Percentiles rank a stretch among this genome's conserved stretches.
Evolutionary conservation across 64 coral and sea anemone genomes (phyloP).

Genomic region (Cladopsammia gracilis): DNA sequence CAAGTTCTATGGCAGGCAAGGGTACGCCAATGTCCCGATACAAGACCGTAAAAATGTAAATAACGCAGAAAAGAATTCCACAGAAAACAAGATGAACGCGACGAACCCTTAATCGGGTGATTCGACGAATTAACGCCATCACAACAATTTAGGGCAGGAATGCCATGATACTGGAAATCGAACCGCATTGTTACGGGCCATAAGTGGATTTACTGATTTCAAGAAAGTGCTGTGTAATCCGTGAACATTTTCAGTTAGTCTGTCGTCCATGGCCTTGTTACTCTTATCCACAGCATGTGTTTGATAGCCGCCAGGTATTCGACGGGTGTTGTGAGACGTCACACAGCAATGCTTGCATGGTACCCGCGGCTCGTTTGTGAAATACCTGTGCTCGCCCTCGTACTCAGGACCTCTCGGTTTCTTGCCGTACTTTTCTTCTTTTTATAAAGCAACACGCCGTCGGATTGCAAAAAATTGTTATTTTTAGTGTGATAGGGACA

Average conservation of each 20-base stretch:
- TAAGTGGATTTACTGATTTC: background rate
- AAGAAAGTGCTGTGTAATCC: background rate
- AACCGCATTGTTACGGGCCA: background rate
- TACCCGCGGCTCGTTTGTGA: background rate
- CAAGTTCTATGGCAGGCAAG: background rate
- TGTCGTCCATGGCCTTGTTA: background rate
- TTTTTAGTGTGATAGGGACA: too few relatives aligned
- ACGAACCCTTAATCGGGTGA: constrained; percentile 18
- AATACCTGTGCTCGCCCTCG: too few relatives aligned
- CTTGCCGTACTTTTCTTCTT: too few relatives aligned
- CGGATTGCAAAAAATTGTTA: too few relatives aligned
- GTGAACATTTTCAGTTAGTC: background rate
- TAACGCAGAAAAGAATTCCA: constrained; percentile 7
- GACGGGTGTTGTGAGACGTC: constrained; percentile 10
- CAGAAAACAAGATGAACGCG: constrained; percentile 18
- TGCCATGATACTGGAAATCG: background rate
- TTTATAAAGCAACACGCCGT: too few relatives aligned
- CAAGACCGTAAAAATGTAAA: constrained; percentile 40
- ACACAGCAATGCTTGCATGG: background rate
- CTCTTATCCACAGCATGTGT: background rate
- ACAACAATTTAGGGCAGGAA: background rate
- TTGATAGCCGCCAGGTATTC: constrained; percentile 52
- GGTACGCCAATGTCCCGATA: constrained; percentile 33
- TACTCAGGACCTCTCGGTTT: too few relatives aligned
- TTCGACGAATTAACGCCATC: background rate